These are phyloP conservation scores for Pyrocephalus nanus DNA, from an alignment of 2,797 vertebrate species.

Conservation along the genomic window DNA sequence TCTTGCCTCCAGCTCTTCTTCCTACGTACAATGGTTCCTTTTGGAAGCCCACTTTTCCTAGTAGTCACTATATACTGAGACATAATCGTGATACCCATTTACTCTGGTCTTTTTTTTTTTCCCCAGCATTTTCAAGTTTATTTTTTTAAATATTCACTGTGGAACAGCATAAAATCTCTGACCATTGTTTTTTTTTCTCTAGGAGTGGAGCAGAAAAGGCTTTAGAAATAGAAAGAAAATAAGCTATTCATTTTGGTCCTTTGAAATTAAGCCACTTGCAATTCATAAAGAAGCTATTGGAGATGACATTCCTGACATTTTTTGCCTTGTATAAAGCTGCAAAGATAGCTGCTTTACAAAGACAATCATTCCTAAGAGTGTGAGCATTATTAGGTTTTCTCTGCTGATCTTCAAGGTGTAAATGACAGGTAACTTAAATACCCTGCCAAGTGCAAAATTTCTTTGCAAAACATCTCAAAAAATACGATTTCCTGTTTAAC, in stretches of 20 bases:
- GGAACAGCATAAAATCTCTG: background rate
- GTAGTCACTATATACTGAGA: background rate
- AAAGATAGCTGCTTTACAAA: constrained; percentile 54
- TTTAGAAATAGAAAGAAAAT: background rate
- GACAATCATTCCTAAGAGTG: constrained; percentile 48
- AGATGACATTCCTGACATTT: constrained; percentile 59
- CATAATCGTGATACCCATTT: background rate
- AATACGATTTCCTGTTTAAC: constrained; percentile 50
- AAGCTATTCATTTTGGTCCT: background rate
- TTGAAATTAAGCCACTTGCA: constrained; percentile 61
- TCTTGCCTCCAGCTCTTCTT: background rate
- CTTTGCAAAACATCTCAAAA: constrained; percentile 48
- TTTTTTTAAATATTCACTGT: background rate
- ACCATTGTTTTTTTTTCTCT: background rate
- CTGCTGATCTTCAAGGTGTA: constrained; percentile 53
- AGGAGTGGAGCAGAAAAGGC: background rate
- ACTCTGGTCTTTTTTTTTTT: background rate
- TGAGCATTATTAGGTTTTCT: constrained; percentile 59
- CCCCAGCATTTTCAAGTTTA: background rate
- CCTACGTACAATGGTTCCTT: background rate
- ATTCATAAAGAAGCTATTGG: constrained; percentile 42
- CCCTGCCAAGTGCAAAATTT: constrained; percentile 57
- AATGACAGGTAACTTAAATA: constrained; percentile 64
- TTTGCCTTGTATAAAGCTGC: constrained; percentile 39
- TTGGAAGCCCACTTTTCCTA: background rate